These are phyloP conservation scores for Leptoclinus maculatus DNA, from an alignment of 2,797 vertebrate genomes.

Conservation along the genomic window DNA sequence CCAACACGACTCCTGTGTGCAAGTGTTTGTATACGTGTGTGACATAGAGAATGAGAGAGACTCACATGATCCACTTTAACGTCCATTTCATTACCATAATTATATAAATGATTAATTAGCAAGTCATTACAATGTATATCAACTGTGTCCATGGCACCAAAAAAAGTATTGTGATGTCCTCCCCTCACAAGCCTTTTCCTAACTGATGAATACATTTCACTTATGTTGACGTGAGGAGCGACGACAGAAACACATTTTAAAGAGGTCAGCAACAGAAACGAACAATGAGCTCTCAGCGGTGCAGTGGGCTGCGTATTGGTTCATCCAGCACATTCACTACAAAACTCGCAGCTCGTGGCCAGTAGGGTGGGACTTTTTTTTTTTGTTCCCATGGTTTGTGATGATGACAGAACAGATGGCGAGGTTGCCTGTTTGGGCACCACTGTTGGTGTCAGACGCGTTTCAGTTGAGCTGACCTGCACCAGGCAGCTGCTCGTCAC, in stretches of 20 bases:
- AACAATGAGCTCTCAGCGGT: slow-evolving; percentile 19
- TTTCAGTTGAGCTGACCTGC: slow-evolving; percentile 76
- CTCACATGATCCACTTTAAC: slow-evolving; percentile 48
- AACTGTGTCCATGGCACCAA: slow-evolving; percentile 5
- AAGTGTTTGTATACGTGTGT: background rate
- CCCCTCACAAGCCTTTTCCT: background rate
- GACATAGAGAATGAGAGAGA: background rate
- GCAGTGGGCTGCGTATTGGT: background rate
- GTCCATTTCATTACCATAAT: slow-evolving; percentile 38
- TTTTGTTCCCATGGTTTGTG: slow-evolving; percentile 57
- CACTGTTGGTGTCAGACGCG: slow-evolving; percentile 63
- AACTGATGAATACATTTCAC: background rate
- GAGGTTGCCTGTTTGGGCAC: slow-evolving; percentile 59
- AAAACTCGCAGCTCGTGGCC: slow-evolving; percentile 23
- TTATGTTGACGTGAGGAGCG: background rate
- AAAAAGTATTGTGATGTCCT: slow-evolving; percentile 2
- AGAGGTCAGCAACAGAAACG: slow-evolving; percentile 19
- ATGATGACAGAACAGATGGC: slow-evolving; percentile 77
- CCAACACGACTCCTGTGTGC: slow-evolving; percentile 6
- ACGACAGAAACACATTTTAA: background rate
- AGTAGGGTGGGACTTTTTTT: slow-evolving; percentile 64
- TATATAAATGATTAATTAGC: slow-evolving; percentile 56
- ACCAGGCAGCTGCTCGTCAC: slow-evolving; percentile 72
- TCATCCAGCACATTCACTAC: background rate
- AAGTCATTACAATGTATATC: slow-evolving; percentile 42